These are phyloP conservation scores for Ceratina australensis DNA, from an alignment of 1,140 invertebrate genomes.

Conservation along the genomic window DNA sequence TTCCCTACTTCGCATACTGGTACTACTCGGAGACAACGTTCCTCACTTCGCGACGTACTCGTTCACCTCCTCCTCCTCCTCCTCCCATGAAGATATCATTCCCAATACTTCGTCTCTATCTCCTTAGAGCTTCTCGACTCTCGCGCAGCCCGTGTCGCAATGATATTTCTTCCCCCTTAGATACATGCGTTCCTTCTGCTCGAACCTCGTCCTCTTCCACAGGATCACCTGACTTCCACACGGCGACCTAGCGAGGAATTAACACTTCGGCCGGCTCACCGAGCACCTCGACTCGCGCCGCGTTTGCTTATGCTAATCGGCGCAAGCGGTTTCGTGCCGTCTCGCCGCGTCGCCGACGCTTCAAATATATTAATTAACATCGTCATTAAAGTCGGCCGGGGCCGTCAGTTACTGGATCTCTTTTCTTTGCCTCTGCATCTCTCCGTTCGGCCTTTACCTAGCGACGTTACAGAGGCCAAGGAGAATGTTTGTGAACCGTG, in stretches of 20 bases:
- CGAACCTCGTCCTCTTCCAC: neutral
- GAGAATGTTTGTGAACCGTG: slow-evolving; percentile 50
- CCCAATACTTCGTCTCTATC: neutral
- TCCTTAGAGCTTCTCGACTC: neutral
- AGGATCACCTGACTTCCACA: slow-evolving; percentile 11
- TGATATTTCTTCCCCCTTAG: neutral
- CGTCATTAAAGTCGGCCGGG: slow-evolving; percentile 65
- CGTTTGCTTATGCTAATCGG: slow-evolving; percentile 73
- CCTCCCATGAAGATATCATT: neutral
- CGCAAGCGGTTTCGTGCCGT: slow-evolving; percentile 50
- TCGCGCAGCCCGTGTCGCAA: neutral
- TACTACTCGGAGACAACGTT: neutral
- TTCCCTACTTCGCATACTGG: too few relatives aligned
- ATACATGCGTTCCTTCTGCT: neutral
- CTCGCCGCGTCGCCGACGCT: slow-evolving; percentile 61
- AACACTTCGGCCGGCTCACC: slow-evolving; percentile 66
- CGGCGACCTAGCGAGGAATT: slow-evolving; percentile 67
- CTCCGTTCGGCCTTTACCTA: neutral
- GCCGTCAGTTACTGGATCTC: slow-evolving; percentile 53
- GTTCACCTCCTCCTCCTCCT: too few relatives aligned
- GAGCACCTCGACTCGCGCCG: slow-evolving; percentile 51
- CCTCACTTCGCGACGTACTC: neutral
- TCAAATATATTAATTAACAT: slow-evolving; percentile 76
- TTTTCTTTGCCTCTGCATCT: slow-evolving; percentile 22
- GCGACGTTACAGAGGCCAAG: slow-evolving; percentile 7